Base-by-base conservation (phyloP, 2,888 invertebrate genomes). In the Mythimna ferrago region DNA sequence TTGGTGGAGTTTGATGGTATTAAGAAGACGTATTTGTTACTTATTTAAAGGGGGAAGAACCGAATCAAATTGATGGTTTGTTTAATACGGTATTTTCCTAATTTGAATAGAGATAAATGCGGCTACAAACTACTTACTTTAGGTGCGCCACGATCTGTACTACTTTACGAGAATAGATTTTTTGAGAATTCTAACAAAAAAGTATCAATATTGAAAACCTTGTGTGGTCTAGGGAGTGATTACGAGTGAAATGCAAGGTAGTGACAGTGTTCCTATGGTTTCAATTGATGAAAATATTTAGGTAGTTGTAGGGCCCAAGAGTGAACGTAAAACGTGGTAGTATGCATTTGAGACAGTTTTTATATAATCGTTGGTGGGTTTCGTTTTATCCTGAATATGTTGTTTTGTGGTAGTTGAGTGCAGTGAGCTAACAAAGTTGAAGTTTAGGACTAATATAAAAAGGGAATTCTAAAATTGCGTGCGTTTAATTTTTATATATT, bases 401-500 rank as follows among this genome's bases (percentile, higher is more conserved):
- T 2, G 32, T 32, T 32, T 32, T 32, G 44, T 60, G 38, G 48
- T 26, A 70, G 35, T 51, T 58, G n/a, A 72, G 32, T 71, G 38
- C 48, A 71, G 57, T 71, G 71, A 58, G n/a, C n/a, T 38, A 16
- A 0, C 0, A n/a, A 16, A 16, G 16, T 16, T 16, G 48, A 6
- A 48, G 16, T 6, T 16, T 48, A 48, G 48, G n/a, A n/a, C n/a
- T n/a, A n/a, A n/a, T n/a, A n/a, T n/a, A n/a, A n/a, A n/a, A n/a
- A n/a, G n/a, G n/a, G n/a, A n/a, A n/a, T n/a, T n/a, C n/a, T n/a
- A n/a, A n/a, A n/a, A n/a, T n/a, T n/a, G n/a, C n/a, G n/a, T n/a
- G n/a, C n/a, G n/a, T n/a, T n/a, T n/a, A n/a, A n/a, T n/a, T n/a
- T n/a, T n/a, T n/a, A n/a, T n/a, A n/a, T n/a, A n/a, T n/a, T n/a